Percentiles rank a stretch among this genome's conserved stretches.
These are phyloP conservation scores for Pangasius krempfi DNA, from an alignment of 2,797 vertebrate species.

Conservation along the genomic window DNA sequence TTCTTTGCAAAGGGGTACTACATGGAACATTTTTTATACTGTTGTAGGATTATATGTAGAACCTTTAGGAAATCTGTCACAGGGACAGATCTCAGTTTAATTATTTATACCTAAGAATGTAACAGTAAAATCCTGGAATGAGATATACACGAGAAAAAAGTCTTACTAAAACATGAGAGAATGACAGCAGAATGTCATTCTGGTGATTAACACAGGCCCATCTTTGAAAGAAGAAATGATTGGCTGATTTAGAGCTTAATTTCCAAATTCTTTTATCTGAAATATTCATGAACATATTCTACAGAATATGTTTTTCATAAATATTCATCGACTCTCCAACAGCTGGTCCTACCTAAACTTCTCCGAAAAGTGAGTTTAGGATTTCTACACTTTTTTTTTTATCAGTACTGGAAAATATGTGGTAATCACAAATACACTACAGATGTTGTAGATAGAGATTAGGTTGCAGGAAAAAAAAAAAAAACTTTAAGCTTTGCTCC, in stretches of 20 bases:
- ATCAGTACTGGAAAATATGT: background rate
- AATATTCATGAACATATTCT: background rate
- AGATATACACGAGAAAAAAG: background rate
- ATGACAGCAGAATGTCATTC: background rate
- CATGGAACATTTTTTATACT: background rate
- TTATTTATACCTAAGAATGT: background rate
- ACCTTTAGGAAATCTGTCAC: background rate
- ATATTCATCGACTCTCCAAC: background rate
- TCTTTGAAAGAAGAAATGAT: background rate
- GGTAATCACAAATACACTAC: background rate
- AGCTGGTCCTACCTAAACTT: background rate
- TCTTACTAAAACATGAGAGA: background rate
- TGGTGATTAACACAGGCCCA: background rate
- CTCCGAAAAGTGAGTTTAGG: background rate
- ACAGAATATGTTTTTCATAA: background rate
- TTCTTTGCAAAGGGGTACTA: background rate
- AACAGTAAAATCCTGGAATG: background rate
- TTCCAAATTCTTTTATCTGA: background rate
- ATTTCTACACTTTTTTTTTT: background rate
- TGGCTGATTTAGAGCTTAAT: background rate
- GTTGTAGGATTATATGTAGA: background rate
- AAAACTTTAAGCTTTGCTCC: background rate
- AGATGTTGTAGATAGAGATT: background rate
- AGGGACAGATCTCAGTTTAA: background rate
- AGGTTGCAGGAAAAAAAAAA: background rate